These are phyloP conservation scores for Carlito syrichta DNA, from an alignment of 2,113 vertebrate species.

Conservation along the genomic window DNA sequence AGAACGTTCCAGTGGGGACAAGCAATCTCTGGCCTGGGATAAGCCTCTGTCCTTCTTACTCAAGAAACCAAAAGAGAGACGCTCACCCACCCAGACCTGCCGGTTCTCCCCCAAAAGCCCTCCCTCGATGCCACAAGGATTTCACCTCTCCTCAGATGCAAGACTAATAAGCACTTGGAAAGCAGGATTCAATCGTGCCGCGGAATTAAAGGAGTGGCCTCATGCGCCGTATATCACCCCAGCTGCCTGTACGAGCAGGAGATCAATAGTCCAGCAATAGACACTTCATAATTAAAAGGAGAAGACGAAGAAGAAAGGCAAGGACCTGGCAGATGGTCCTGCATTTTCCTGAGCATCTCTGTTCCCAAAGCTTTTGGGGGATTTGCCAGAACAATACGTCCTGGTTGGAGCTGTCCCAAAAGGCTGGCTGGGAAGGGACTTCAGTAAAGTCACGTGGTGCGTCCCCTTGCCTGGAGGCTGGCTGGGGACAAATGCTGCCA, in stretches of 20 bases:
- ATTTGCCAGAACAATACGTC: slow-evolving; percentile 14
- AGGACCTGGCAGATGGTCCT: background rate
- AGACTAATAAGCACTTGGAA: slow-evolving; percentile 35
- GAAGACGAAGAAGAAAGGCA: background rate
- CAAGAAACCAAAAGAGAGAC: background rate
- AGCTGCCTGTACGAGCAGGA: slow-evolving; percentile 69
- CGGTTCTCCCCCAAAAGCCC: background rate
- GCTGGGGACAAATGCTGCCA: background rate
- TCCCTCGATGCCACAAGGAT: background rate
- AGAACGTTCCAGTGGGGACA: background rate
- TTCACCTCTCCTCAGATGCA: slow-evolving; percentile 15
- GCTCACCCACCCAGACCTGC: background rate
- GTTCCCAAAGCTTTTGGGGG: background rate
- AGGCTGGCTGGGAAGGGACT: background rate
- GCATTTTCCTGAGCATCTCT: background rate
- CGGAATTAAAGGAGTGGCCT: slow-evolving; percentile 64
- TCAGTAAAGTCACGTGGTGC: background rate
- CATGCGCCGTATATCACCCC: slow-evolving; percentile 40
- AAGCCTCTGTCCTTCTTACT: background rate
- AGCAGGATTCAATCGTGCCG: slow-evolving; percentile 65
- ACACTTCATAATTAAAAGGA: slow-evolving; percentile 60
- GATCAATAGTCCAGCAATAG: slow-evolving; percentile 71
- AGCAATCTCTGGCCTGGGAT: background rate
- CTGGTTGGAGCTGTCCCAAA: slow-evolving; percentile 15
- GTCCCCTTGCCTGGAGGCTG: background rate